Base-by-base conservation (phyloP, 1,140 invertebrate species). In the Drosophila trapezifrons region DNA sequence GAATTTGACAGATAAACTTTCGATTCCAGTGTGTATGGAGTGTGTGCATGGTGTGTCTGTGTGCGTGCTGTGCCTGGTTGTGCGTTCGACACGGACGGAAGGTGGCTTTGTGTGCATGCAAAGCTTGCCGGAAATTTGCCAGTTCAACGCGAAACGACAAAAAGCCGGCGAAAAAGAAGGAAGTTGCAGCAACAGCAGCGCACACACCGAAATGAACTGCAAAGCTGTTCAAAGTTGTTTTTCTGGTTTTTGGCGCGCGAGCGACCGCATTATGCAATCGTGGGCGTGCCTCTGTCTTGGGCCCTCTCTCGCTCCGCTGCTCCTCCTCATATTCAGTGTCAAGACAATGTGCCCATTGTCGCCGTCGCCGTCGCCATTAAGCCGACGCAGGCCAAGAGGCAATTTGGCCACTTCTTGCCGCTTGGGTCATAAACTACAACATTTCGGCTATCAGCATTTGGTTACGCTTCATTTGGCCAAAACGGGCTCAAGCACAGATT, bases 371-470 rank as follows among this genome's bases (percentile, higher is more conserved):
- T 32, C 29, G 29, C 29, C 29, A 32, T 32, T 32, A 32, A 32
- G 29, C 29, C 29, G 29, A 9, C 29, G 29, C 77, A 85, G 65
- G 82, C 62, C 78, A 79, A 87, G 66, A 76, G 78, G 63, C 78
- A 79, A 87, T 86, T 87, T 87, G 76, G 78, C 78, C 63, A 81
- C 67, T 70, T 20, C 29, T 52, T 35, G 29, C 29, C 49, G 78
- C 40, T 60, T 51, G 69, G 75, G 62, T 56, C 83, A 86, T 83
- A 87, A 87, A 87, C 79, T 83, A 71, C 71, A 86, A 79, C 67
- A 86, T 86, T 86, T 73, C 47, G 79, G 79, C 83, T 87, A 86
- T 87, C 76, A 86, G 83, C 76, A 79, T 83, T 86, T 87, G 83
- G 79, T 76, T 86, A 87, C 71, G 83, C 71, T 87, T 86, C 82